Evolutionary conservation across 2,888 invertebrate species (phyloP), one percentile per base, ranked within the genome.

Genomic region (Heteromurus nitidus): DNA sequence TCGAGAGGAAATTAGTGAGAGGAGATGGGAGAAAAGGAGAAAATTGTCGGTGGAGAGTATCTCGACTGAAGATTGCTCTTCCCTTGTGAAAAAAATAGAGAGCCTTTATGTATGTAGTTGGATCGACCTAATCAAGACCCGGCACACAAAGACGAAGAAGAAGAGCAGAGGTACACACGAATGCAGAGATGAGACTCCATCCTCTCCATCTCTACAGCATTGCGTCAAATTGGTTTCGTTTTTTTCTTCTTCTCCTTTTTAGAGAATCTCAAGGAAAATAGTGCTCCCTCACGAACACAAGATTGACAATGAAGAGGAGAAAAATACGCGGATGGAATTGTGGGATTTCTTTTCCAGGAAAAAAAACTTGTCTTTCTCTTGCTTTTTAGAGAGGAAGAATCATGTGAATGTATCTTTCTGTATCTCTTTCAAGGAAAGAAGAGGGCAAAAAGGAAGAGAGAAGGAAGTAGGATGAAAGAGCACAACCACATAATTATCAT

Each of bases 71-170:
- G n/a, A n/a, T n/a, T n/a, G n/a, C n/a, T n/a, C n/a, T n/a, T n/a
- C n/a, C n/a, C n/a, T n/a, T n/a, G n/a, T n/a, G n/a, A n/a, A n/a
- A n/a, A n/a, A n/a, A n/a, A n/a, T n/a, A n/a, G n/a, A n/a, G n/a
- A n/a, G n/a, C n/a, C n/a, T n/a, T n/a, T n/a, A n/a, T n/a, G n/a
- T n/a, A n/a, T n/a, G n/a, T n/a, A n/a, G n/a, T n/a, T n/a, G n/a
- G n/a, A n/a, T n/a, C 64, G 31, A 64, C 5, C 65, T 65, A 65
- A 65, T 65, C 65, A 65, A 65, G 42, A 65, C n/a, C n/a, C n/a
- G n/a, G n/a, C n/a, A n/a, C n/a, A n/a, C n/a, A n/a, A n/a, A 36
- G 31, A 62, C n/a, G 65, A 31, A 65, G 42, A 65, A 65, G 42
- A 42, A 65, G 28, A 26, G 22, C n/a, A 24, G 5, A 55, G 55